Evolutionary conservation across 2,888 invertebrate species (phyloP), one percentile per base, ranked within the genome.

Genomic region (Drosophila ezoana): DNA sequence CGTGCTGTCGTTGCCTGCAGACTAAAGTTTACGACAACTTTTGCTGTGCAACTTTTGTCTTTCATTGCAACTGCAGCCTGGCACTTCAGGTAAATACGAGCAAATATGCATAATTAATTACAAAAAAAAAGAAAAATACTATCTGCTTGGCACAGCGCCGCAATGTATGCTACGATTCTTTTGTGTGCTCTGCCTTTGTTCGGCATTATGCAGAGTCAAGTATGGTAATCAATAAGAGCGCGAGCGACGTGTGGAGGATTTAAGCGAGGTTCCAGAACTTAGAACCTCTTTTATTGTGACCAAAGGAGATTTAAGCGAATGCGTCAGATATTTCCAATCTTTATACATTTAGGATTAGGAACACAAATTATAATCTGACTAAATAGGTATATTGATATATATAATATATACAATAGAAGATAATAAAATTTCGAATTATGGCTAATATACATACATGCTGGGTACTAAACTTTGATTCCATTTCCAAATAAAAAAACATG

Each of bases 101-200:
- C 41, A 58, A 75, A 78, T 58, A 56, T 81, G 60, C 54, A 78
- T 81, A 75, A 84, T 81, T 87, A 78, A 72, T 69, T 73, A 56
- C 59, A 58, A 13, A 32, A 44, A 69, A 23, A 53, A 57, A 4
- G 0, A 4, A 13, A 13, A 6, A 38, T 43, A 18, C 23, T 63
- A 79, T 66, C 79, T 54, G 53, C 33, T 41, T 28, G 65, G 62
- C 35, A 32, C 47, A 51, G 35, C 41, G 35, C 33, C 49, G 16
- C 35, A n/a, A 9, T 28, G 18, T 35, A 32, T 23, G 51, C 33
- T 47, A 60, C 67, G 67, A 53, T 73, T 69, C 79, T 59, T 75
- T 84, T 74, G 75, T 74, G n/a, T 60, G 47, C 16, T 18, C 14
- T 47, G 40, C 75, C 61, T 74, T 81, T 81, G 84, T 87, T 74